A percentile compares a stretch with the other conserved stretches of the same genome.
These are phyloP conservation scores for Coregonus suidteri DNA, from an alignment of 2,797 vertebrate species.

Conservation along the genomic window DNA sequence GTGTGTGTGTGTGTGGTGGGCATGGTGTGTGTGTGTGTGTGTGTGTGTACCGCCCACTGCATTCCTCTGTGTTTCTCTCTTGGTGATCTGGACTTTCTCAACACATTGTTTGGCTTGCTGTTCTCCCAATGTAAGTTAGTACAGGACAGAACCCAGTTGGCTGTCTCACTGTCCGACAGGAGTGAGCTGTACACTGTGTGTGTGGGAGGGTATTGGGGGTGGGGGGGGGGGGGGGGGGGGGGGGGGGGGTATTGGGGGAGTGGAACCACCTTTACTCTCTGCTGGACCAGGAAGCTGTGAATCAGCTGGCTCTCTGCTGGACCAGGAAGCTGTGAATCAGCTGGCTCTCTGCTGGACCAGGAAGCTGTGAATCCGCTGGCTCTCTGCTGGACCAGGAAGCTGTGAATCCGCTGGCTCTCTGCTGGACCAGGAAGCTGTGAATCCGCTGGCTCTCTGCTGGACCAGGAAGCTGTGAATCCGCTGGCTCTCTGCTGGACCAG, in stretches of 20 bases:
- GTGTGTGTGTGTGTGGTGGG: too few relatives aligned
- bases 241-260: slow-evolving; percentile 31
- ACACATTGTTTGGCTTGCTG: slow-evolving; percentile 77
- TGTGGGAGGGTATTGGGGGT: slow-evolving; percentile 8
- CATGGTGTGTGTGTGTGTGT: too few relatives aligned
- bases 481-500: slow-evolving; percentile 59
- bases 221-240: slow-evolving; percentile 14
- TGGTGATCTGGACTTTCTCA: slow-evolving; percentile 77
- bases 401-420: too few relatives aligned
- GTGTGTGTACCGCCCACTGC: not conserved
- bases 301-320: slow-evolving; percentile 41
- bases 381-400: slow-evolving; percentile 58
- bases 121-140: slow-evolving; percentile 71
- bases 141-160: slow-evolving; percentile 57
- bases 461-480: too few relatives aligned
- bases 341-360: slow-evolving; percentile 54
- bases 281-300: slow-evolving; percentile 49
- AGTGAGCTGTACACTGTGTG: slow-evolving; percentile 26
- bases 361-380: slow-evolving; percentile 21
- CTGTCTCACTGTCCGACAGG: slow-evolving; percentile 58
- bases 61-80: slow-evolving; percentile 53
- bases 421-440: slow-evolving; percentile 49
- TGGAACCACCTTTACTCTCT: slow-evolving; percentile 61
- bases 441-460: slow-evolving; percentile 41
- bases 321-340: slow-evolving; percentile 41